Evolutionary conservation across 2,113 vertebrate species (phyloP).

Genomic region (Saccopteryx bilineata): DNA sequence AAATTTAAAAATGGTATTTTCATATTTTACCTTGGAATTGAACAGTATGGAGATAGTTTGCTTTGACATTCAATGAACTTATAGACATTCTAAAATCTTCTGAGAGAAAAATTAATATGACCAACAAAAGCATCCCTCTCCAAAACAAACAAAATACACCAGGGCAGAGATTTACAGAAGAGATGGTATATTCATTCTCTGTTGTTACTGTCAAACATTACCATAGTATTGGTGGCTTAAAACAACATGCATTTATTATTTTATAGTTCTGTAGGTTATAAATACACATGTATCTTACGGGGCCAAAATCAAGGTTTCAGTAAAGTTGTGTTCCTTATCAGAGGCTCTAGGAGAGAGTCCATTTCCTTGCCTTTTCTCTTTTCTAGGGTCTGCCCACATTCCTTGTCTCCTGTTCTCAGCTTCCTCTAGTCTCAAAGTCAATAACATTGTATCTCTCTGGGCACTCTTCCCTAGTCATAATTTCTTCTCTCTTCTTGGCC

Average conservation of each 20-base stretch:
- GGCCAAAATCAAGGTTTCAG: background rate
- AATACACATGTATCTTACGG: background rate
- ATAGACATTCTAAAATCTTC: background rate
- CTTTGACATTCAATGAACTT: background rate
- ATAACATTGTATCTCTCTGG: background rate
- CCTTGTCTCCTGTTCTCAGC: background rate
- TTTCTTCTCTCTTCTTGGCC: background rate
- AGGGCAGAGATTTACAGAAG: background rate
- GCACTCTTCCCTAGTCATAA: background rate
- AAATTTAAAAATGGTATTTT: conserved; percentile 15
- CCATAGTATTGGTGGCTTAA: background rate
- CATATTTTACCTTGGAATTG: background rate
- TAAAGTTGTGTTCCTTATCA: background rate
- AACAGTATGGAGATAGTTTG: background rate
- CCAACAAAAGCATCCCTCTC: background rate
- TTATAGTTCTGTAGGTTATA: background rate
- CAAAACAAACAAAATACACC: background rate
- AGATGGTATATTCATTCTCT: background rate
- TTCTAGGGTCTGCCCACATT: background rate
- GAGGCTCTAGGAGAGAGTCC: background rate
- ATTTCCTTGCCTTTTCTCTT: background rate
- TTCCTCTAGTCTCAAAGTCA: background rate
- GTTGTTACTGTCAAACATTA: background rate
- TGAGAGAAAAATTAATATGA: background rate
- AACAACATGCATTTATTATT: background rate